Conservation (phyloP, 2,888 invertebrate species). For the Limnephilus marmoratus region DNA sequence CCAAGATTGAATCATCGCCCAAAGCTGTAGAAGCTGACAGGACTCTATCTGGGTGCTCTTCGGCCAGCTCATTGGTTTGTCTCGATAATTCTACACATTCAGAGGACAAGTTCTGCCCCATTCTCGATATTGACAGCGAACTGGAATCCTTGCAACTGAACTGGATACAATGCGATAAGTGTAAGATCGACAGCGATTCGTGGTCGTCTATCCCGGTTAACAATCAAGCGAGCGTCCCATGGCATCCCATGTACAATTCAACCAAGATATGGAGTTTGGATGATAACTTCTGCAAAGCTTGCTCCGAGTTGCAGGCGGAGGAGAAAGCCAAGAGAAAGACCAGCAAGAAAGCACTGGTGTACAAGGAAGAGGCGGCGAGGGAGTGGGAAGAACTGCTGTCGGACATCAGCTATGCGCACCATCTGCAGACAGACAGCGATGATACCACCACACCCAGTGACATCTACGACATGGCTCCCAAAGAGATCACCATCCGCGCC, state of each 20-base stretch:
- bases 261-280: conserved; percentile 70
- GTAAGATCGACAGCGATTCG: conserved; percentile 68
- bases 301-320: conserved; percentile 67
- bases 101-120: conserved; percentile 62
- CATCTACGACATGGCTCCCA: conserved; percentile 66
- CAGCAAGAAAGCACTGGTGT: conserved; percentile 66
- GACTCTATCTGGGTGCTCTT: background rate
- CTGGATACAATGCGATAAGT: conserved; percentile 72
- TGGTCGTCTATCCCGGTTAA: conserved; percentile 66
- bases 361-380: conserved; percentile 75
- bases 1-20: background rate
- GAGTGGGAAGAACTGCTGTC: conserved; percentile 81
- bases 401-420: conserved; percentile 78
- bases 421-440: conserved; percentile 72
- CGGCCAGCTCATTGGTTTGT: background rate
- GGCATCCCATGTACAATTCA: conserved; percentile 54
- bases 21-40: background rate
- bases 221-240: conserved; percentile 64
- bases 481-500: conserved; percentile 68
- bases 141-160: conserved; percentile 68
- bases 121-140: conserved; percentile 67
- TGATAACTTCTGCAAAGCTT: conserved; percentile 71
- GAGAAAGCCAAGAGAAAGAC: conserved; percentile 66
- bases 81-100: conserved; percentile 63
- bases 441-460: conserved; percentile 66